Base-by-base conservation (phyloP, 2,113 vertebrate genomes). In the Manacus vitellinus region DNA sequence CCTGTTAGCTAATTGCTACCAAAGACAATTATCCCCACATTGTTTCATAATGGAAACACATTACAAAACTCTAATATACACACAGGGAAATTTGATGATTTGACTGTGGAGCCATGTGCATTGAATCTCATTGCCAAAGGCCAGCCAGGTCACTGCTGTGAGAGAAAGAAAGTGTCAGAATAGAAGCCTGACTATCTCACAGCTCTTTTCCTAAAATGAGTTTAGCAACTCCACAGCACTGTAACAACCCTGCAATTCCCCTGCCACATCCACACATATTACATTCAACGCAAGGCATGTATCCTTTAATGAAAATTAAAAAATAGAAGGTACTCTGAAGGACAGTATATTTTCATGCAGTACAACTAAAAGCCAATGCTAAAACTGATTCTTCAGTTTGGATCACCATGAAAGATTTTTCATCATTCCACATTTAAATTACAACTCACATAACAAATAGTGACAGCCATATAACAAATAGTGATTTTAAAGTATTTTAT, bases 1-100 rank as follows among this genome's bases (percentile, higher is more conserved):
- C 99, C 99, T 99, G 99, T 99, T 99, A 99, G 99, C 99, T 99
- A 99, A 99, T 99, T 99, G 98, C 99, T 98, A 99, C 98, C 98
- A 99, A 99, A 99, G 99, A 99, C 99, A 99, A 99, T 99, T 99
- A 99, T 99, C 99, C 98, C 98, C 89, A 98, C 98, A 99, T 99
- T 99, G 99, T 99, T 99, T 99, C 98, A 98, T 99, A 99, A 99
- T 99, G 99, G 98, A 99, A 99, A 98, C 98, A 99, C 98, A 99
- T 99, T 99, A 99, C 99, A 98, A 98, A 98, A 98, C 98, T 98
- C 98, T 99, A 99, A 99, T 98, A 99, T 99, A 99, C 98, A 99
- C 99, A 98, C 97, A 98, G 98, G 98, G 99, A 99, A 98, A 99
- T 98, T 98, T 98, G 98, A 98, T 97, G 98, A 98, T 99, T 98